A percentile compares a stretch with the other conserved stretches of the same genome.
These are phyloP conservation scores for Prinia subflava DNA, from an alignment of 2,113 vertebrate genomes.

Conservation along the genomic window DNA sequence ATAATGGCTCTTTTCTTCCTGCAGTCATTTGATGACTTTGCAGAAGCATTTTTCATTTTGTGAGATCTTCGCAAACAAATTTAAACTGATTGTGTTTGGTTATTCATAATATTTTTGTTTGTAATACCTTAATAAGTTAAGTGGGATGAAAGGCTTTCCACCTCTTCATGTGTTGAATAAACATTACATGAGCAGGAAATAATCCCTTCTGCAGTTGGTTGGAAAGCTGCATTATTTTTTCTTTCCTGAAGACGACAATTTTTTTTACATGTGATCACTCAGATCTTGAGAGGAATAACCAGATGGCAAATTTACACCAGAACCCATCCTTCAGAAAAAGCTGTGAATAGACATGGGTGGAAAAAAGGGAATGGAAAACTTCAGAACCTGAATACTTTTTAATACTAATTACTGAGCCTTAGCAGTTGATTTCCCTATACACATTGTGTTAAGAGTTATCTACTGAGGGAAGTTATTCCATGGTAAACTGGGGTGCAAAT, in stretches of 20 bases:
- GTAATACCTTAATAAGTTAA: neutral
- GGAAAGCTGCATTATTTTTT: neutral
- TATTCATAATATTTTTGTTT: neutral
- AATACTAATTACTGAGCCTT: neutral
- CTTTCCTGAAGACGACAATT: neutral
- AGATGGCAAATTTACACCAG: neutral
- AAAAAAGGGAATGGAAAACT: neutral
- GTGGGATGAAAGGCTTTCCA: neutral
- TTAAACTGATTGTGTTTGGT: neutral
- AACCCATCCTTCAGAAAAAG: neutral
- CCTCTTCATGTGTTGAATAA: neutral
- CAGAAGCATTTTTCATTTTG: neutral
- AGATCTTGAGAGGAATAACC: neutral
- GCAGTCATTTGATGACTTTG: neutral
- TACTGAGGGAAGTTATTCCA: neutral
- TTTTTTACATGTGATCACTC: neutral
- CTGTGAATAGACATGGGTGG: neutral
- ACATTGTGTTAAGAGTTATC: neutral
- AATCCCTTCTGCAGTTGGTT: neutral
- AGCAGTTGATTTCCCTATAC: neutral
- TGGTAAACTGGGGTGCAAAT: conserved; percentile 44
- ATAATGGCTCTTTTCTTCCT: neutral
- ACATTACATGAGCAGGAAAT: neutral
- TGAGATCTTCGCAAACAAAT: neutral
- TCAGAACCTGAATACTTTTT: neutral